A percentile compares a stretch with the other conserved stretches of the same genome.
These are phyloP conservation scores for Drosophila nikananu DNA, from an alignment of 1,140 invertebrate species.

Conservation along the genomic window DNA sequence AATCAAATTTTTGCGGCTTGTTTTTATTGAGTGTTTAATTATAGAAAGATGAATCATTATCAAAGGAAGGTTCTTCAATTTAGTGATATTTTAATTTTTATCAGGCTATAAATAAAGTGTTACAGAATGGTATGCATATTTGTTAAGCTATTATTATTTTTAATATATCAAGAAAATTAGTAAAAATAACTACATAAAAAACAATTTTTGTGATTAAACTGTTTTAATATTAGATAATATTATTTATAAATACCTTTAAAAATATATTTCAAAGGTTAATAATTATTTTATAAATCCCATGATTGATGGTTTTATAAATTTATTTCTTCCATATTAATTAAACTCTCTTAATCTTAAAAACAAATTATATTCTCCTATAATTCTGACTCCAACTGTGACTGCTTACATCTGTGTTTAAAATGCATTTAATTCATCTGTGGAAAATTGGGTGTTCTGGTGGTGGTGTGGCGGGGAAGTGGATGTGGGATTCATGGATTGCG, in stretches of 20 bases:
- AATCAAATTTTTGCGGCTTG: not conserved
- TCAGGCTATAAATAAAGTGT: not conserved
- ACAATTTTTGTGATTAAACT: not conserved
- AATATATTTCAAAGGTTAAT: not conserved
- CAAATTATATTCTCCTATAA: not conserved
- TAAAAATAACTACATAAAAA: too few relatives aligned
- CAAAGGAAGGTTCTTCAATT: not conserved
- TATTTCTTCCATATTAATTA: not conserved
- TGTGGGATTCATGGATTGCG: constrained; percentile 22
- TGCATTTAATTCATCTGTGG: constrained; percentile 70
- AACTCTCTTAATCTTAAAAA: not conserved
- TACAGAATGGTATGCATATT: not conserved
- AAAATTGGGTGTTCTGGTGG: constrained; percentile 60
- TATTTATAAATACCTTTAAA: not conserved
- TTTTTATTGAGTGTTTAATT: not conserved
- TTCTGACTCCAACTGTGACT: constrained; percentile 15
- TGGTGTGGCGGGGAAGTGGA: constrained; percentile 13
- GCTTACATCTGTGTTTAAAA: constrained; percentile 43
- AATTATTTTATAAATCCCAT: not conserved
- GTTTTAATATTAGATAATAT: not conserved
- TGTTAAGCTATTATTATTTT: not conserved
- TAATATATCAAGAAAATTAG: too few relatives aligned
- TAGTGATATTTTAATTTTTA: not conserved
- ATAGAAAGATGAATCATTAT: constrained; percentile 3
- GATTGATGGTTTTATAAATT: not conserved